A percentile compares a stretch with the other conserved stretches of the same genome.
Evolutionary conservation across 2,113 vertebrate genomes (phyloP).

Genomic region (Elephas maximus): DNA sequence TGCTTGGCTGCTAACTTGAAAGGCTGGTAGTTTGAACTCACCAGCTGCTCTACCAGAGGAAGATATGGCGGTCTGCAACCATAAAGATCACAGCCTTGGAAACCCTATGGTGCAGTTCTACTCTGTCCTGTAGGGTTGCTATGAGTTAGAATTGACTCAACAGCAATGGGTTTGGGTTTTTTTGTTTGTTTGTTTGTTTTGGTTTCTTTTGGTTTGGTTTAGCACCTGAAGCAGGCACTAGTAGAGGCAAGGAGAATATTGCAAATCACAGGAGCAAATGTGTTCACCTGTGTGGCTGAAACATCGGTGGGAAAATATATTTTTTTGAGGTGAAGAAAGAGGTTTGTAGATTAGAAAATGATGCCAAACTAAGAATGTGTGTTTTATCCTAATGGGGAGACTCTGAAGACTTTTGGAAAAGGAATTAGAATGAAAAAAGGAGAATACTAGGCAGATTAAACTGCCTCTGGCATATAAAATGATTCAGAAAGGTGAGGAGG

Average conservation of each 20-base stretch:
- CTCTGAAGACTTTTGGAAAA: neutral
- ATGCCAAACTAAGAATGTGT: neutral
- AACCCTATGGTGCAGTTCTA: too few relatives aligned
- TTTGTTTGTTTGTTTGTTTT: too few relatives aligned
- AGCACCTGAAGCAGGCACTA: neutral
- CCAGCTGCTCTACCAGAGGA: too few relatives aligned
- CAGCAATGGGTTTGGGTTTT: too few relatives aligned
- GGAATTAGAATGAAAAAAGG: neutral
- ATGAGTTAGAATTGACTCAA: too few relatives aligned
- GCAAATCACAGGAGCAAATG: neutral
- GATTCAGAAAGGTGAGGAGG: neutral
- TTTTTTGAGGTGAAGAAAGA: slow-evolving; percentile 8
- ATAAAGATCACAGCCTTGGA: too few relatives aligned
- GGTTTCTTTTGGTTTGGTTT: neutral
- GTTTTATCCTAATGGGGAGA: neutral
- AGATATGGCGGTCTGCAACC: too few relatives aligned
- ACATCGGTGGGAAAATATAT: neutral
- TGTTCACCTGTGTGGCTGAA: neutral
- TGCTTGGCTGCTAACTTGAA: too few relatives aligned
- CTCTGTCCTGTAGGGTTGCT: too few relatives aligned
- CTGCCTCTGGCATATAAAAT: neutral
- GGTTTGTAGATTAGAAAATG: neutral
- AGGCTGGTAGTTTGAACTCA: too few relatives aligned
- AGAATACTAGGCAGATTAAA: neutral
- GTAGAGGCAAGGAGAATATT: neutral